phyloP scores from a whole-genome alignment of 92 coral and sea anemone species.

The Actinostola sp. region DNA sequence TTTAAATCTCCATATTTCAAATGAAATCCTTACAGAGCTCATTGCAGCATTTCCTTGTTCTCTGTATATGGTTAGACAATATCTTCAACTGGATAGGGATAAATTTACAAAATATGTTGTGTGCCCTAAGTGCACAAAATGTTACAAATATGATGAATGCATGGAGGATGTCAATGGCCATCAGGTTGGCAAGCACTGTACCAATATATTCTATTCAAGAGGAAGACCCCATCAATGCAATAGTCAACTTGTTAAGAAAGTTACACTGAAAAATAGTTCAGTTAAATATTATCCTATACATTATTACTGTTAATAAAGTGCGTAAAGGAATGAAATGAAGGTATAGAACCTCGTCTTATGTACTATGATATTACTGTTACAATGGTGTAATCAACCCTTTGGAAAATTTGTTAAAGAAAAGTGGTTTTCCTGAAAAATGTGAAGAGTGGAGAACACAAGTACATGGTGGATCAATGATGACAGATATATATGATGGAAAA shows the following conservation, averaged over 20 bases:
- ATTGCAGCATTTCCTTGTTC: conserved; percentile 43
- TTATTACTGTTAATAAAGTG: no score
- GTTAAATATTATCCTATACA: conserved; percentile 44
- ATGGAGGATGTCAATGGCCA: conserved; percentile 17
- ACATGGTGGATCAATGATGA: conserved; percentile 24
- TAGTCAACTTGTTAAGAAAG: conserved; percentile 9
- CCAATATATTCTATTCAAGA: conserved; percentile 25
- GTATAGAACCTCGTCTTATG: no score
- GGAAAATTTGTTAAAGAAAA: conserved; percentile 33
- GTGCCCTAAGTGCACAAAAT: no score
- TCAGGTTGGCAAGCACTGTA: conserved; percentile 43
- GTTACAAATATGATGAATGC: no score
- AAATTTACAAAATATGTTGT: no score
- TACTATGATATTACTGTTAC: conserved; percentile 51
- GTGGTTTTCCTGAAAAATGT: conserved; percentile 24
- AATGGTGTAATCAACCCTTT: conserved; percentile 47
- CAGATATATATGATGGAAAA: conserved; percentile 48
- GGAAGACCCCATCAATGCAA: conserved; percentile 32
- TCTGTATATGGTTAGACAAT: conserved; percentile 29
- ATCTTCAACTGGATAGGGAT: no score
- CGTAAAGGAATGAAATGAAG: no score
- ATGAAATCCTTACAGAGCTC: conserved; percentile 31
- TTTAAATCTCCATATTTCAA: conserved; percentile 46
- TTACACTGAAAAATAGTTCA: conserved; percentile 27
- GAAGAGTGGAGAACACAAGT: conserved; percentile 40